Evolutionary conservation across 2,888 invertebrate species (phyloP), one percentile per base, ranked within the genome.

Genomic region (Lordiphosa fenestrarum): DNA sequence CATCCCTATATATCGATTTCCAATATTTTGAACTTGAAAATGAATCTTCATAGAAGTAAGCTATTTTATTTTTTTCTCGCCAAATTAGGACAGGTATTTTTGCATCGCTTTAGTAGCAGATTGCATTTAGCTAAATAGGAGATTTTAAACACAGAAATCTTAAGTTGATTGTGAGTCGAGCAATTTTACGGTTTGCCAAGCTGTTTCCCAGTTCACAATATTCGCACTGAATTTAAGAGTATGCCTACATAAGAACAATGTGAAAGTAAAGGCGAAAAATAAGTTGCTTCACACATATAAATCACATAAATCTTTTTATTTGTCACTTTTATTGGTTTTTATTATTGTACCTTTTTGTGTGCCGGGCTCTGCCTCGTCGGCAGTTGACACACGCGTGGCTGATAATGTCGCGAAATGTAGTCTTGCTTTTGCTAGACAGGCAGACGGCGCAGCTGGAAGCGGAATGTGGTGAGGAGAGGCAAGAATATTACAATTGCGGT

Each of bases 261-360:
- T 61, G 64, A 51, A 64, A 67, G 12, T 23, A 12, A 9, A 48
- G 4, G 33, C 38, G 30, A 30, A 30, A 50, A 6, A 53, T 10
- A 53, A 15, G 40, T 44, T 13, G 23, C 13, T 30, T 54, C 12
- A 39, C 19, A 19, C 53, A 71, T 65, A 78, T 64, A 71, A 71
- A 71, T 73, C 71, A 60, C 76, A 81, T 81, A 84, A 81, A 81
- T 81, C 85, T 84, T 81, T 84, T 81, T 84, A 84, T 81, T 81
- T 81, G 85, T 81, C 85, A 78, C 71, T 84, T 81, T 81, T 81
- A 81, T 81, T 84, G 76, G 80, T 68, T 84, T 82, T 84, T 78
- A 78, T 78, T 84, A 84, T 81, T 81, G 81, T 78, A 78, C 82
- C 82, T 78, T 76, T 76, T 84, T 60, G 60, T 57, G 51, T 48